Evolutionary conservation across 2,888 invertebrate species (phyloP).

Genomic region (Ochropleura plecta): DNA sequence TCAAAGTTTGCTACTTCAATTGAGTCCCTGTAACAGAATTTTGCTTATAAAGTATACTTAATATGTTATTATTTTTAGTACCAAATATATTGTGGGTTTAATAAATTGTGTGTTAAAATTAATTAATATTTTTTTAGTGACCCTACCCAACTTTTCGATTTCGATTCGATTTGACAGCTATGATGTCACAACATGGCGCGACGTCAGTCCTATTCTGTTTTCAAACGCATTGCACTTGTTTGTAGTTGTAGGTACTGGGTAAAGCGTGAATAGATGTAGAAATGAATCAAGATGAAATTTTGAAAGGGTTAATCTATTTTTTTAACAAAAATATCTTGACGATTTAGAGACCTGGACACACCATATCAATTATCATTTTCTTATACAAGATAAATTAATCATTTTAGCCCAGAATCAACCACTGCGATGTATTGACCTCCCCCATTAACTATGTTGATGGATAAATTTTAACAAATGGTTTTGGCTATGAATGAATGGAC

Average conservation of each 20-base stretch:
- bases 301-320: background rate
- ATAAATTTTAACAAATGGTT: background rate
- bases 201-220: too few species aligned
- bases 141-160: too few species aligned
- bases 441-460: background rate
- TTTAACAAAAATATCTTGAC: background rate
- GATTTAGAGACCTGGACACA: background rate
- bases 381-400: background rate
- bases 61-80: too few species aligned
- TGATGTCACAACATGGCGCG: too few species aligned
- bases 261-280: background rate
- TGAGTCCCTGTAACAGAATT: constrained; percentile 90
- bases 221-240: too few species aligned
- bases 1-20: constrained; percentile 98
- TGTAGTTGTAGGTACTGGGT: background rate
- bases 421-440: background rate
- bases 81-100: too few species aligned
- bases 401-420: background rate
- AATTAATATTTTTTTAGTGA: too few species aligned
- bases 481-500: constrained; percentile 16
- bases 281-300: background rate
- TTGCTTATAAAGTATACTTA: background rate
- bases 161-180: too few species aligned
- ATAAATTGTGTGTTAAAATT: too few species aligned
- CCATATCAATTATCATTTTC: background rate